Conservation (phyloP, 1,140 invertebrate species). For the Platyura marginata region DNA sequence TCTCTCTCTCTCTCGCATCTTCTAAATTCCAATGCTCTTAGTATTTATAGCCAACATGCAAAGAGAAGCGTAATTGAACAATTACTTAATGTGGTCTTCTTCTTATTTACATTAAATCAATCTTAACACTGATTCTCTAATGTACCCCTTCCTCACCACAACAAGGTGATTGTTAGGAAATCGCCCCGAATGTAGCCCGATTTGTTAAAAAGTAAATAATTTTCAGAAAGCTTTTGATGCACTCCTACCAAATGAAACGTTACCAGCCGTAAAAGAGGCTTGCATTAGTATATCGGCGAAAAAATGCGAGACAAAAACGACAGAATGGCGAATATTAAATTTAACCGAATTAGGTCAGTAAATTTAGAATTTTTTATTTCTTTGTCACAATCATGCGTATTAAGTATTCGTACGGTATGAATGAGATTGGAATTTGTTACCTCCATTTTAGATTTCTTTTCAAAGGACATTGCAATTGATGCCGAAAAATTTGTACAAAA, state of each 20-base stretch:
- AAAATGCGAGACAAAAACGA: constrained; percentile 1
- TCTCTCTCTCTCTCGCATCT: too few relatives aligned
- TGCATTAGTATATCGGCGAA: constrained; percentile 12
- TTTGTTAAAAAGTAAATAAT: background rate
- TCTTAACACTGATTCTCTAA: background rate
- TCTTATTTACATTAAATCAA: background rate
- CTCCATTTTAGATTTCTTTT: constrained; percentile 13
- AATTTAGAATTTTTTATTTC: background rate
- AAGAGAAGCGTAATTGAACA: background rate
- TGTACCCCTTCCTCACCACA: background rate
- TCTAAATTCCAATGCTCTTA: too few relatives aligned
- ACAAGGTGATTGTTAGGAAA: background rate
- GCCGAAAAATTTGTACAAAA: constrained; percentile 2
- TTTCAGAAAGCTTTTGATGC: constrained; percentile 9
- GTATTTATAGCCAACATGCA: background rate
- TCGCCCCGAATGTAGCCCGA: background rate
- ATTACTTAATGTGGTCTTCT: background rate
- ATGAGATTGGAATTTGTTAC: background rate
- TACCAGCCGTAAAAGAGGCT: constrained; percentile 10
- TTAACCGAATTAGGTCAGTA: constrained; percentile 5
- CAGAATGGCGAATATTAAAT: constrained; percentile 6
- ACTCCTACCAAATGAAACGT: constrained; percentile 14
- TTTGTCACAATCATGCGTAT: background rate
- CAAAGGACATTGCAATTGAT: constrained; percentile 10
- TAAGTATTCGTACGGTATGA: background rate